Conservation (phyloP, 2,797 vertebrate species). For the Poecilia gillii region DNA sequence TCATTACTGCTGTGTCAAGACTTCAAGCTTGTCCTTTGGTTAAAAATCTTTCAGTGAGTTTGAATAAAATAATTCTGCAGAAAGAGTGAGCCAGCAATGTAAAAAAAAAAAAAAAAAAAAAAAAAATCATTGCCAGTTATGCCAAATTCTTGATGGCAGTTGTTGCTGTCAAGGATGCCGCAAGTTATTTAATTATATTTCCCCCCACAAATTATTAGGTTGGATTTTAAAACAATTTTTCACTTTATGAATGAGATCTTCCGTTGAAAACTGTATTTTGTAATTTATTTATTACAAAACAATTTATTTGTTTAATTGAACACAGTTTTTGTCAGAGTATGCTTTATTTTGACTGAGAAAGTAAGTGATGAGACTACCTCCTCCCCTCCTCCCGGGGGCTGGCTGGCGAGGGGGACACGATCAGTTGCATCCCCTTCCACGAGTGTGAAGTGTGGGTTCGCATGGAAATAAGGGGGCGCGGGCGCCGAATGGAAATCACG, state of each 20-base stretch:
- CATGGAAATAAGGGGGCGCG: conserved; percentile 80
- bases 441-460: conserved; percentile 77
- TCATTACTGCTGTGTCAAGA: not conserved
- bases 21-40: not conserved
- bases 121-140: not conserved
- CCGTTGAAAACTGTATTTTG: not conserved
- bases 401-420: conserved; percentile 28
- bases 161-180: not conserved
- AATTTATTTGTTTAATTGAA: not conserved
- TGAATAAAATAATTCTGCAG: not conserved
- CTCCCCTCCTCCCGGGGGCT: conserved; percentile 1
- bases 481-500: conserved; percentile 83
- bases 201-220: not conserved
- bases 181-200: not conserved
- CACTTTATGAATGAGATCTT: not conserved
- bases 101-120: not conserved
- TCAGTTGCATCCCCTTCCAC: conserved; percentile 51
- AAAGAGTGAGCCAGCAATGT: not conserved
- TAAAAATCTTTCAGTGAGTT: not conserved
- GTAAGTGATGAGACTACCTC: not conserved
- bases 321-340: not conserved
- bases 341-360: not conserved
- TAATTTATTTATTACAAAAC: no score
- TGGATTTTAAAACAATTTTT: not conserved
- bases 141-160: not conserved